Conservation (phyloP, 1,140 invertebrate genomes). For the Bactericera cockerelli region DNA sequence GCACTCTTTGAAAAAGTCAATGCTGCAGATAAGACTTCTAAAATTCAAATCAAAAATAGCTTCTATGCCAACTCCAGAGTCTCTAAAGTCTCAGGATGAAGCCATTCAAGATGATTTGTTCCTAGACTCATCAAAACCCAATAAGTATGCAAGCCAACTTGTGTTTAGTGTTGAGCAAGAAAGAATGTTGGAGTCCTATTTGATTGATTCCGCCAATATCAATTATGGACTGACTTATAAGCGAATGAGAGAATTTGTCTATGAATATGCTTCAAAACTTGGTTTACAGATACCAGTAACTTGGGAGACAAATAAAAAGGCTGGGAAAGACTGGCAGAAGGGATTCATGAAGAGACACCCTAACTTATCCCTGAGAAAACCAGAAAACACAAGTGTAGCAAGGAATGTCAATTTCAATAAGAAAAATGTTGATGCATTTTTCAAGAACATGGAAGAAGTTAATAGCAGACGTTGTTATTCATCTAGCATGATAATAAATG, state of each 20-base stretch:
- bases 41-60: not conserved
- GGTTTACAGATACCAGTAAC: not conserved
- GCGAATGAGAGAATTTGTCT: not conserved
- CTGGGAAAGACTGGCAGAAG: not conserved
- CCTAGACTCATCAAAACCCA: not conserved
- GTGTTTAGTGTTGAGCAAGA: constrained; percentile 12
- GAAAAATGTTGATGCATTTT: constrained; percentile 23
- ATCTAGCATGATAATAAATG: constrained; percentile 28
- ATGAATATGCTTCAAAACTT: not conserved
- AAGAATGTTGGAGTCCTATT: not conserved
- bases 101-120: not conserved
- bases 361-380: not conserved
- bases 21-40: not conserved
- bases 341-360: constrained; percentile 8
- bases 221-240: constrained; percentile 10
- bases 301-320: not conserved
- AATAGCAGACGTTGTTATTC: constrained; percentile 24
- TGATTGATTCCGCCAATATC: constrained; percentile 9
- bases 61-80: not conserved
- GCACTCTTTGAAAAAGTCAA: not conserved
- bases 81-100: not conserved
- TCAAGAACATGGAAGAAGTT: constrained; percentile 23
- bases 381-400: not conserved
- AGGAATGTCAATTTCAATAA: constrained; percentile 21
- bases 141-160: constrained; percentile 9